Conservation (phyloP, 2,888 invertebrate species). For the Eristalis intricaria region DNA sequence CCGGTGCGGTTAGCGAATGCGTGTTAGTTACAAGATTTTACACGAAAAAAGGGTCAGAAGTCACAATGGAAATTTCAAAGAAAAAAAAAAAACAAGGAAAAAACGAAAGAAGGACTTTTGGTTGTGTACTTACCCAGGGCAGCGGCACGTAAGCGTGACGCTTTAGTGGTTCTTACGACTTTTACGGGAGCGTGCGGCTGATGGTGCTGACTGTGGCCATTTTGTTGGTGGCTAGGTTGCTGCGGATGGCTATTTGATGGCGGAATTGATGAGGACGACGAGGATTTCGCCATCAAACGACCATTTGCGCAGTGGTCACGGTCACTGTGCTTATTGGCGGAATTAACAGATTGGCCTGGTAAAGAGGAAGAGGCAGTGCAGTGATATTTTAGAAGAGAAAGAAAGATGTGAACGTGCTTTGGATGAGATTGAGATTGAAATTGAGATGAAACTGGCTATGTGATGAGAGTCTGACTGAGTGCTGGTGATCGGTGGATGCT, state of each 20-base stretch:
- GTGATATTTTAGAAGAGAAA: constrained; percentile 26
- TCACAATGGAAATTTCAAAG: constrained; percentile 30
- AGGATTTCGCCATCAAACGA: constrained; percentile 57
- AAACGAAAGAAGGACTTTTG: constrained; percentile 9
- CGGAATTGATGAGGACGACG: constrained; percentile 63
- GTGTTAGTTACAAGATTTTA: constrained; percentile 55
- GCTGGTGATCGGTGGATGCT: not conserved
- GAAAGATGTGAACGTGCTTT: constrained; percentile 18
- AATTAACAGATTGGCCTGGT: constrained; percentile 64
- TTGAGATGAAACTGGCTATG: not conserved
- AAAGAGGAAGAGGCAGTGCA: constrained; percentile 57
- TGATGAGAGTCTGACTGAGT: not conserved
- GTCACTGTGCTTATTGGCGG: constrained; percentile 50
- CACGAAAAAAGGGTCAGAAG: constrained; percentile 5
- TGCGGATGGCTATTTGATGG: constrained; percentile 51
- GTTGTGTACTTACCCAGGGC: constrained; percentile 81
- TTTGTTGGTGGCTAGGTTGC: constrained; percentile 55
- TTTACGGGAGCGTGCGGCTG: constrained; percentile 71
- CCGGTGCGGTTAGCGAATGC: constrained; percentile 25
- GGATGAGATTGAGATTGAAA: not conserved
- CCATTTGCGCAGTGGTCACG: constrained; percentile 47
- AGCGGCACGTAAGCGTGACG: constrained; percentile 87
- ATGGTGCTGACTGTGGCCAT: constrained; percentile 62
- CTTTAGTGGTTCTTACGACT: constrained; percentile 86
- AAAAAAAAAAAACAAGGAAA: not conserved